Evolutionary conservation across 2,797 vertebrate species (phyloP), one percentile per base, ranked within the genome.

Genomic region (Spheniscus humboldti): DNA sequence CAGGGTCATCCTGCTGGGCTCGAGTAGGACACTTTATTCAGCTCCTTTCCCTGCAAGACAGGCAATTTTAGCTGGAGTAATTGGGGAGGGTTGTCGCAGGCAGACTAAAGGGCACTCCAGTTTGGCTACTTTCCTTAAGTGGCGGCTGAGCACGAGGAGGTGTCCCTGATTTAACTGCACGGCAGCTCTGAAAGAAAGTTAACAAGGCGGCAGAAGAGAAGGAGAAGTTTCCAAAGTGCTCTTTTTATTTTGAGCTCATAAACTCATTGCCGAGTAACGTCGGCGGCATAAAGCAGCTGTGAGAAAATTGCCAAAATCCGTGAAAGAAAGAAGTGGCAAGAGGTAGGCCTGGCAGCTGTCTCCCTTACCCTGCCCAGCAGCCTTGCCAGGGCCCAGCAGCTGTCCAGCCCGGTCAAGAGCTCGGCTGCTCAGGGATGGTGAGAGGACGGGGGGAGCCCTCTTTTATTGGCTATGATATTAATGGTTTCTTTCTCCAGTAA

Each of bases 271-370:
- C 0, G 4, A 67, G 23, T 71, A 52, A 62, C 1, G 5, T 27
- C 0, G 1, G 85, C 0, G 0, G 47, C 82, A 81, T 68, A 88
- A 96, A 97, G 87, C 90, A 91, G 95, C 80, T 92, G 85, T 92
- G 94, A 97, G 97, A 96, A 92, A 97, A 88, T 92, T 81, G 93
- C 93, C 94, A 86, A 96, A 92, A 92, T 69, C 78, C 5, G 1
- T 95, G 94, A 96, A 95, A 96, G 93, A 63, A 93, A 96, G 52
- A 77, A 66, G n/a, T 69, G 80, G 66, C 74, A 59, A 93, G 95
- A 96, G 90, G 89, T 88, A 81, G 96, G 77, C 77, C 79, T 88
- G 87, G 92, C 95, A 97, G 96, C 97, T 98, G 95, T 77, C 62
- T 91, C 81, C 86, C 87, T 93, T 52, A 31, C 81, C 82, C 92